A percentile compares a stretch with the other conserved stretches of the same genome.
These are phyloP conservation scores for Choristoneura rosaceana DNA, from an alignment of 2,888 invertebrate species.

Conservation along the genomic window DNA sequence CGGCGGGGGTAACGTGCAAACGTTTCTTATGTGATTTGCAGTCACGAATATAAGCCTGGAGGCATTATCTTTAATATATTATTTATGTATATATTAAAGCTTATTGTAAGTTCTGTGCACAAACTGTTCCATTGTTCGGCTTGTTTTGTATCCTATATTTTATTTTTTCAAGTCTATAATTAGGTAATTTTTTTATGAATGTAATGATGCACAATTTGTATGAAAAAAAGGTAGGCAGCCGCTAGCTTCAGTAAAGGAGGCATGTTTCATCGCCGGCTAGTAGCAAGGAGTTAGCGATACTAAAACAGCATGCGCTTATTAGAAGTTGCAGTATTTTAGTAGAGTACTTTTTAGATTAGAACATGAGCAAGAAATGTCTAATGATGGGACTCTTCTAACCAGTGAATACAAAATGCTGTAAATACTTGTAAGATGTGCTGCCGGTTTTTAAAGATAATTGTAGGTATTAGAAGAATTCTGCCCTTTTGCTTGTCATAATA, in stretches of 20 bases:
- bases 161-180: conserved; percentile 25
- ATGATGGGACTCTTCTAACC: not conserved
- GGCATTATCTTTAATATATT: conserved; percentile 36
- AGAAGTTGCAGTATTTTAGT: too few relatives aligned
- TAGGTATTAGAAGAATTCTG: too few relatives aligned
- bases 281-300: not conserved
- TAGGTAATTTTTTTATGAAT: conserved; percentile 18
- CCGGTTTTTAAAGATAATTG: too few relatives aligned
- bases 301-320: too few relatives aligned
- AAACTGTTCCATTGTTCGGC: conserved; percentile 34
- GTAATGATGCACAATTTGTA: conserved; percentile 30
- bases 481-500: too few relatives aligned
- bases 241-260: not conserved
- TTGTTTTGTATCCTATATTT: conserved; percentile 35
- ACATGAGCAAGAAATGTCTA: too few relatives aligned
- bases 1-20: not conserved
- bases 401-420: too few relatives aligned
- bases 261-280: not conserved
- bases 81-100: conserved; percentile 18
- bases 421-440: too few relatives aligned
- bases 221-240: not conserved
- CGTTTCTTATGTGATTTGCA: not conserved
- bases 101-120: conserved; percentile 36
- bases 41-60: conserved; percentile 38
- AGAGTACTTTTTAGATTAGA: too few relatives aligned